Base-by-base conservation (phyloP, 1,140 invertebrate genomes). In the Atta cephalotes region DNA sequence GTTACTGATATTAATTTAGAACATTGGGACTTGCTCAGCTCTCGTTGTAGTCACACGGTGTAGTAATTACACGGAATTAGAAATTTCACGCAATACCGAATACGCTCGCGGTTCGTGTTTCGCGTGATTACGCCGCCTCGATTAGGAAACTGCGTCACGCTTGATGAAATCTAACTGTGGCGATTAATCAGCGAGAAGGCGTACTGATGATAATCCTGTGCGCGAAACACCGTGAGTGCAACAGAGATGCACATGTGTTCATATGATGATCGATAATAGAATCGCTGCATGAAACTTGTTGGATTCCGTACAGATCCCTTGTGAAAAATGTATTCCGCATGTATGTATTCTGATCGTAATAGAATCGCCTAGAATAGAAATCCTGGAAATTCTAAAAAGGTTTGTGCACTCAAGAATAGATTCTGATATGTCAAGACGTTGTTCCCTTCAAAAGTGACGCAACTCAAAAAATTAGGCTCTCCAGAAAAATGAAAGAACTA, bases 121-220 rank as follows among this genome's bases (percentile, higher is more conserved):
- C 25, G 45, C 51, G 49, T 56, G 63, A 78, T 85, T 65, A 63
- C 51, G 65, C 53, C 16, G 49, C 21, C 76, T 77, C 70, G 87
- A 81, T 89, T 89, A 86, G 76, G 88, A 88, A 89, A 89, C 76
- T 28, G n/a, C 25, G 35, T 28, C 6, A 58, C 65, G 87, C 45
- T 71, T 81, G 88, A 89, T 89, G 82, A 89, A 89, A 86, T 86
- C 87, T 56, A 77, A 66, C 45, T 74, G 62, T 51, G 72, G 82
- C 66, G 77, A 86, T 89, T 88, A 86, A 81, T 35, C 62, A 7
- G 21, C 10, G n/a, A n/a, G 66, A 72, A 81, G 70, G 56, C 49
- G 80, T 28, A 21, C 21, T 14, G 66, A 84, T 84, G 74, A 84
- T 84, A 76, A 74, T 76, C 53, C 78, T 16, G 65, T 51, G 76